Evolutionary conservation across 2,113 vertebrate species (phyloP).

Genomic region (Petrocephalus microphthalmus): DNA sequence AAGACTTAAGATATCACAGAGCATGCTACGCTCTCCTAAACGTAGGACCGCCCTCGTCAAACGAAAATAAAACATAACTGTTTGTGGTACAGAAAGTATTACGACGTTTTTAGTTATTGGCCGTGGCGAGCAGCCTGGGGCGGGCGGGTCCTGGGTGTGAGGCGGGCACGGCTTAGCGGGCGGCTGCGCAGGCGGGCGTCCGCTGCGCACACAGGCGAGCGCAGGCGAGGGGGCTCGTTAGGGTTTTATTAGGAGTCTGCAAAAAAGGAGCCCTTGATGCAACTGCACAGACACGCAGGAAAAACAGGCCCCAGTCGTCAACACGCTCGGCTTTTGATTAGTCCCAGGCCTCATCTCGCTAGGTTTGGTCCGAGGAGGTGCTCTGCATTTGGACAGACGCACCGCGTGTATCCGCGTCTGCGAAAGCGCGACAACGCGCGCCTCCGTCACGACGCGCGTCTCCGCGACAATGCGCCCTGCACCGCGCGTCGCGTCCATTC

Average conservation of each 20-base stretch:
- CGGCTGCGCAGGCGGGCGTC: not conserved
- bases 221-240: constrained; percentile 52
- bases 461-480: not conserved
- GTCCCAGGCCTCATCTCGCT: constrained; percentile 52
- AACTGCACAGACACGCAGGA: constrained; percentile 58
- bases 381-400: not conserved
- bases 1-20: constrained; percentile 50
- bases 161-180: not conserved
- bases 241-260: constrained; percentile 61
- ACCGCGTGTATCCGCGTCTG: not conserved
- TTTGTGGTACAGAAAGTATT: constrained; percentile 29
- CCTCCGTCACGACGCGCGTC: not conserved
- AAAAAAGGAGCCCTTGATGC: constrained; percentile 49
- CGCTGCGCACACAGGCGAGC: not conserved
- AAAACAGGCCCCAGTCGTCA: constrained; percentile 54
- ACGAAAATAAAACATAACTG: not conserved
- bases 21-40: constrained; percentile 59
- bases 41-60: constrained; percentile 50
- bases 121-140: not conserved
- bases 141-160: not conserved
- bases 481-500: not conserved
- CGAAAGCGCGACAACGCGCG: not conserved
- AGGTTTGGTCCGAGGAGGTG: constrained; percentile 1
- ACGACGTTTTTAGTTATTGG: not conserved
- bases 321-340: constrained; percentile 54